phyloP scores from a whole-genome alignment of 2,113 vertebrate genomes.

The Paratilapia polleni region DNA sequence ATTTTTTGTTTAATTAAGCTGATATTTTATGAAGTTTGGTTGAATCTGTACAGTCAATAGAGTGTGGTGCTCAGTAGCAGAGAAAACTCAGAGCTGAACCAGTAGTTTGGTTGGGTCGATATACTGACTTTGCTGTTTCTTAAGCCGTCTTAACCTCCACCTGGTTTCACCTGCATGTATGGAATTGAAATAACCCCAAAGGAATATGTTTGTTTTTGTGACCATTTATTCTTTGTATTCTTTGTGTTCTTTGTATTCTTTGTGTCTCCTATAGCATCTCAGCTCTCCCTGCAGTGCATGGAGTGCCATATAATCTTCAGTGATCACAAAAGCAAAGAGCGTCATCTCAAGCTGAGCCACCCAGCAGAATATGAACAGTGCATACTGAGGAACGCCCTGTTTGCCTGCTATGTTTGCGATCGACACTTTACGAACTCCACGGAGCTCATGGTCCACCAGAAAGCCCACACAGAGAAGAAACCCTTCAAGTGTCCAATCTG shows the following conservation, averaged over 20 bases:
- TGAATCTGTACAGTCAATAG: not conserved
- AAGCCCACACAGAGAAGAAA: conserved; percentile 86
- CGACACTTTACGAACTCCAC: conserved; percentile 88
- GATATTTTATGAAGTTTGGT: not conserved
- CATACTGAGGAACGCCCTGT: conserved; percentile 83
- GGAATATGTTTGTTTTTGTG: not conserved
- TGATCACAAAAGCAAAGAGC: conserved; percentile 80
- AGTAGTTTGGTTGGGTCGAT: not conserved
- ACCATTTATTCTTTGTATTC: not conserved
- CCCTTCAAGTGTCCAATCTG: conserved; percentile 85
- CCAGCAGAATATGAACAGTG: conserved; percentile 80
- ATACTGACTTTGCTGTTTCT: not conserved
- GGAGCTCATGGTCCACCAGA: conserved; percentile 88
- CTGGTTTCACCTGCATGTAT: not conserved
- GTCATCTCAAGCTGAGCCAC: conserved; percentile 81
- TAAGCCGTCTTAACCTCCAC: not conserved
- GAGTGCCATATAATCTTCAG: conserved; percentile 86
- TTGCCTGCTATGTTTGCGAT: conserved; percentile 89
- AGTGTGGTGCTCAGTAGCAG: not conserved
- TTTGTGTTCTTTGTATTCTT: too few relatives aligned
- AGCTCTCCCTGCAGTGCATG: conserved; percentile 80
- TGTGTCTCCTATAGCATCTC: too few relatives aligned
- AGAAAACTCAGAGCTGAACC: accelerated
- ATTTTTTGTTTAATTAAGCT: not conserved
- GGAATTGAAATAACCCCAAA: not conserved